A percentile compares a stretch with the other conserved stretches of the same genome.
phyloP scores from a whole-genome alignment of 2,888 invertebrate species.

The Acanthosoma haemorrhoidale region DNA sequence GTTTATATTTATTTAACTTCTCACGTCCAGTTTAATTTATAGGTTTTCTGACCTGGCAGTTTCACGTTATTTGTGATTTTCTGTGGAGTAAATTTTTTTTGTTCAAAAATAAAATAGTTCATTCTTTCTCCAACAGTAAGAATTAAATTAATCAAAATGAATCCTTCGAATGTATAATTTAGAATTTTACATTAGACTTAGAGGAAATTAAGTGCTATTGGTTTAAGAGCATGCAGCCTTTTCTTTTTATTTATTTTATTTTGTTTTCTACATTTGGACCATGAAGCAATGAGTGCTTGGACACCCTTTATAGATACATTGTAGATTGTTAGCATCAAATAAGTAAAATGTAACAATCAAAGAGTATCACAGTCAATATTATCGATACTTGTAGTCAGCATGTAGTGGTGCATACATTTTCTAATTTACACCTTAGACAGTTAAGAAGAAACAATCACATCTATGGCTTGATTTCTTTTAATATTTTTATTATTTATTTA shows the following conservation, averaged over 20 bases:
- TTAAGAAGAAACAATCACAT: neutral
- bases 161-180: neutral
- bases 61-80: no score
- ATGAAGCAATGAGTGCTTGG: slow-evolving; percentile 21
- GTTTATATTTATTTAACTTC: no score
- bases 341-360: neutral
- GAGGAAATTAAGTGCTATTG: neutral
- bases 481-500: no score
- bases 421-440: neutral
- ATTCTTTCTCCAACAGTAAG: no score
- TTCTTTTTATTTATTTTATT: no score
- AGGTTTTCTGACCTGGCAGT: no score
- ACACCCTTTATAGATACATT: slow-evolving; percentile 1
- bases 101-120: no score
- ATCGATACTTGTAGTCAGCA: slow-evolving; percentile 4
- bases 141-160: no score
- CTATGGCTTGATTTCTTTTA: slow-evolving; percentile 1
- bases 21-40: no score
- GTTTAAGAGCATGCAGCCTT: neutral
- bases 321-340: neutral
- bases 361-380: neutral
- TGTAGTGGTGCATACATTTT: slow-evolving; percentile 5
- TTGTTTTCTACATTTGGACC: slow-evolving; percentile 29
- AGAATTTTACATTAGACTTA: neutral
- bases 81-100: no score